Percentiles rank a stretch among this genome's conserved stretches.
These are phyloP conservation scores for Drosophila saltans DNA, from an alignment of 1,140 invertebrate genomes.

Conservation along the genomic window DNA sequence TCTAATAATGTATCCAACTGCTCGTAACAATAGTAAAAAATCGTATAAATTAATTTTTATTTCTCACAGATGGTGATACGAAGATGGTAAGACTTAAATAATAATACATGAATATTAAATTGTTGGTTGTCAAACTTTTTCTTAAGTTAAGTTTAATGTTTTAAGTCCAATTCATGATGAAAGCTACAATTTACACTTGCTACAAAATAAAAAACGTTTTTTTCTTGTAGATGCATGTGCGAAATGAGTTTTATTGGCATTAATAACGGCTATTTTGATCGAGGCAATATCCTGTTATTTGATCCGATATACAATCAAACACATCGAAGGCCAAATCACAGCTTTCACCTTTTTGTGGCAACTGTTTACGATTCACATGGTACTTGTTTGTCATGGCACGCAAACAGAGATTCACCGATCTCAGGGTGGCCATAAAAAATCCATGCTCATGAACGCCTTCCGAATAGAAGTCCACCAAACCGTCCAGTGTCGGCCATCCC, in stretches of 20 bases:
- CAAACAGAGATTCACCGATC: slow-evolving; percentile 87
- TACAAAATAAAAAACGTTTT: neutral
- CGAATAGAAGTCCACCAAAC: slow-evolving; percentile 87
- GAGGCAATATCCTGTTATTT: slow-evolving; percentile 87
- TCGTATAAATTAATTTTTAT: too few relatives aligned
- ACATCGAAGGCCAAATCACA: slow-evolving; percentile 89
- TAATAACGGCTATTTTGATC: slow-evolving; percentile 75
- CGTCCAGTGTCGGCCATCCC: slow-evolving; percentile 88
- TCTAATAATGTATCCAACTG: too few relatives aligned
- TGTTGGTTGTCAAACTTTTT: too few relatives aligned
- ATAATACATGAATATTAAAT: too few relatives aligned
- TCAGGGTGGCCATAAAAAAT: slow-evolving; percentile 88
- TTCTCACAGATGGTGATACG: too few relatives aligned
- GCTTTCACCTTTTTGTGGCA: slow-evolving; percentile 86
- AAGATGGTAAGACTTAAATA: too few relatives aligned
- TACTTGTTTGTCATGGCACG: slow-evolving; percentile 84
- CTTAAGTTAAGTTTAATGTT: too few relatives aligned
- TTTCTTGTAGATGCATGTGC: neutral
- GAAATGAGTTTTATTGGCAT: slow-evolving; percentile 5
- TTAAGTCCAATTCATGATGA: too few relatives aligned
- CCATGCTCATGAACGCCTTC: slow-evolving; percentile 88
- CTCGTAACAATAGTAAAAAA: too few relatives aligned
- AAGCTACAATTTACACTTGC: neutral
- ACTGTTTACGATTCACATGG: slow-evolving; percentile 62
- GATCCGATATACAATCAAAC: slow-evolving; percentile 89